Evolutionary conservation across 2,888 invertebrate species (phyloP), one percentile per base, ranked within the genome.

Genomic region (Tanytarsus gracilentus): DNA sequence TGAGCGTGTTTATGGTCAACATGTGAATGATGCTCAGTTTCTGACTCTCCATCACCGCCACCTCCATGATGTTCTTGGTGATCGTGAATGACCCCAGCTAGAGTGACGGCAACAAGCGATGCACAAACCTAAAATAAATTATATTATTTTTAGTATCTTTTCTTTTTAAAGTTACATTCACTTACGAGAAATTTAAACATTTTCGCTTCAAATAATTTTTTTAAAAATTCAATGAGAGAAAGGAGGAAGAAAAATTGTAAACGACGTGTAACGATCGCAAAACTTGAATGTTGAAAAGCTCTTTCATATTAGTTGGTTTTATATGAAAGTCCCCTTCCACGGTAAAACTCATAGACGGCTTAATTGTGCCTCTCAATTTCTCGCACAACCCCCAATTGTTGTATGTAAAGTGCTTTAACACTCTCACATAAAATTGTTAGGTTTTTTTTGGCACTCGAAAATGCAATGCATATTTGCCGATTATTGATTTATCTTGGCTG

Each of bases 1-100:
- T 83, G 83, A 27, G 83, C 82, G 66, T 82, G 81, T 64, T 82
- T 80, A 65, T 82, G 81, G 64, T 82, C 79, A 29, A 82, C 75
- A 63, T 80, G 78, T 62, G 80, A 79, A 65, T 81, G 80, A 66
- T 79, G 77, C 62, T 73, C 75, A 14, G 72, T 71, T 62, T 79
- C 80, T 4, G 77, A 74, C 61, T 77, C 76, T 18, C 76, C 76
- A 7, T 73, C 66, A 23, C 69, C 72, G 59, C 73, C 76, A 63
- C 75, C 75, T 26, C 58, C 65, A 61, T 69, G 70, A 64, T 75
- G 72, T 58, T 71, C 75, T 63, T 75, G 73, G 44, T 64, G 56
- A 23, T 64, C 63, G 11, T 65, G 62, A 50, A 62, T 55, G 25
- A 63, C 61, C 1, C 63, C 63, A 33, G 61, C 64, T 11, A 63